A percentile compares a stretch with the other conserved stretches of the same genome.
These are phyloP conservation scores for Prorops nasuta DNA, from an alignment of 1,140 invertebrate species.

Conservation along the genomic window DNA sequence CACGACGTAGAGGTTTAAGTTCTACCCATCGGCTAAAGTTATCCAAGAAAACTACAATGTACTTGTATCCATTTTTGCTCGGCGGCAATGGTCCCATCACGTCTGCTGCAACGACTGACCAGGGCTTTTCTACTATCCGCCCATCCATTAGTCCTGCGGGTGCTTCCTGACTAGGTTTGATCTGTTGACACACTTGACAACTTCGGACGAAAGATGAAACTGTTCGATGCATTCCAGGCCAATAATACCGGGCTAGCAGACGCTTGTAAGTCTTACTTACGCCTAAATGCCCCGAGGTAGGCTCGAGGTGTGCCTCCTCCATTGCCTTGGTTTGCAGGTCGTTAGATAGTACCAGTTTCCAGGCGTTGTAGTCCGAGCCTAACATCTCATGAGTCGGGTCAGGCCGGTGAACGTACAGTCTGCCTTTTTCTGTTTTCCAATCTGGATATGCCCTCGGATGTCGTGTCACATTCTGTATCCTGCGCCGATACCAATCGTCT, in stretches of 20 bases:
- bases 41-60: conserved; percentile 45
- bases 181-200: conserved; percentile 28
- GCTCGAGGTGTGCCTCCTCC: conserved; percentile 18
- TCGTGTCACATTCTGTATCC: not conserved
- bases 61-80: conserved; percentile 34
- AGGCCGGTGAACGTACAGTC: conserved; percentile 1
- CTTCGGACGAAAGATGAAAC: conserved; percentile 12
- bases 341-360: conserved; percentile 8
- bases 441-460: not conserved
- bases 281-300: conserved; percentile 25
- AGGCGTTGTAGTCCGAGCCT: conserved; percentile 4
- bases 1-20: conserved; percentile 22
- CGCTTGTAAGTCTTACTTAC: conserved; percentile 20
- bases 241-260: conserved; percentile 10
- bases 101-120: conserved; percentile 44
- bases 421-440: not conserved
- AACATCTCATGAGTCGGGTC: not conserved
- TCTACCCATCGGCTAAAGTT: conserved; percentile 40
- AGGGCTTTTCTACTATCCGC: conserved; percentile 28
- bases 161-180: conserved; percentile 32
- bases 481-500: not conserved
- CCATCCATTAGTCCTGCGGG: conserved; percentile 36
- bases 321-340: conserved; percentile 9
- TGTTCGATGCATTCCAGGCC: conserved; percentile 18
- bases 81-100: conserved; percentile 46